These are phyloP conservation scores for Illadopsis cleaveri DNA, from an alignment of 2,113 vertebrate species.

Conservation along the genomic window DNA sequence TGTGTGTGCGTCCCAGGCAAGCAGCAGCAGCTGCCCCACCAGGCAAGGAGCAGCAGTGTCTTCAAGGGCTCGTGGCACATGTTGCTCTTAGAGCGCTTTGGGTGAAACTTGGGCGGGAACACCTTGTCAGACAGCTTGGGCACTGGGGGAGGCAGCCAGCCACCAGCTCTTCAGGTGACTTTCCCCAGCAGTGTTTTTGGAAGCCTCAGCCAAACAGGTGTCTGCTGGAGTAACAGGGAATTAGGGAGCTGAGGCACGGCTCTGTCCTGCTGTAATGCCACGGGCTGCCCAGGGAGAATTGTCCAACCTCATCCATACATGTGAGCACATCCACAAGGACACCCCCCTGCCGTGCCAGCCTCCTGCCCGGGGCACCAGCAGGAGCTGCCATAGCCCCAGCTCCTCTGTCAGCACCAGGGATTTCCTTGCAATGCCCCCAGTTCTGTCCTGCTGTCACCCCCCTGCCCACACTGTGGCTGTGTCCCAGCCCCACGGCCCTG, in stretches of 20 bases:
- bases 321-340: background rate
- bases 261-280: background rate
- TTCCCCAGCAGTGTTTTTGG: background rate
- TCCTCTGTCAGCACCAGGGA: background rate
- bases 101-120: no score
- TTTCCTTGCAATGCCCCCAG: background rate
- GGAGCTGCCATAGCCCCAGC: background rate
- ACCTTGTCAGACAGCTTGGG: background rate
- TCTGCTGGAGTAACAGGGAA: background rate
- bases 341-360: background rate
- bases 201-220: background rate
- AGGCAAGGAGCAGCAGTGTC: background rate
- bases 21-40: background rate
- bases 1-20: background rate
- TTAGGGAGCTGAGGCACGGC: background rate
- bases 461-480: fast-evolving
- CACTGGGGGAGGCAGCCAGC: background rate
- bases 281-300: background rate
- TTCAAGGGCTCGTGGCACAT: fast-evolving
- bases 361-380: background rate
- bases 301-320: background rate
- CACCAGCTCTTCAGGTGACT: background rate
- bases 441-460: background rate
- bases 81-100: no score
- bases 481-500: background rate